phyloP scores from a whole-genome alignment of 2,888 invertebrate species.

The Pseudococcus longispinus region DNA sequence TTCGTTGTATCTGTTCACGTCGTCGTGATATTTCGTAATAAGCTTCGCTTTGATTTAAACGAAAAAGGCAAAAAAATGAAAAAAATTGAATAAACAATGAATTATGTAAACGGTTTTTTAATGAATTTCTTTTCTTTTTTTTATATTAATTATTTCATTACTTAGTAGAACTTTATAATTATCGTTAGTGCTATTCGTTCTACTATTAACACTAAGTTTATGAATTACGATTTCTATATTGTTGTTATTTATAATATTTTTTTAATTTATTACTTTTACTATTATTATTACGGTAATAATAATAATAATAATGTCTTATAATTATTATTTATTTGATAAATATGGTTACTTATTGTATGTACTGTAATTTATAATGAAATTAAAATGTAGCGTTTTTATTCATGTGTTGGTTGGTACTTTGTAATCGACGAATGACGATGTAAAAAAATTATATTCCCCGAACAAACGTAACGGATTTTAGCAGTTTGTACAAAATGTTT shows the following conservation, averaged over 20 bases:
- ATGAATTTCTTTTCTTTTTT: neutral
- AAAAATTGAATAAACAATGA: neutral
- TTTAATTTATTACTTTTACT: neutral
- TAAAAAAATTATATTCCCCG: neutral
- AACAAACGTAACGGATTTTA: constrained; percentile 14
- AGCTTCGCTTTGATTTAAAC: neutral
- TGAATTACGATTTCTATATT: constrained; percentile 8
- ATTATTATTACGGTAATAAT: constrained; percentile 12
- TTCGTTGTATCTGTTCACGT: neutral
- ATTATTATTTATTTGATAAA: constrained; percentile 9
- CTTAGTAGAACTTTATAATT: neutral
- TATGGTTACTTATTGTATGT: constrained; percentile 13
- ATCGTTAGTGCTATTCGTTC: constrained; percentile 4
- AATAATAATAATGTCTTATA: neutral
- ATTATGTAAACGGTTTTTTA: neutral
- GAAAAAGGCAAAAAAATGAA: neutral
- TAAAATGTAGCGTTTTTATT: constrained; percentile 7
- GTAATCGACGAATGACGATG: constrained; percentile 12
- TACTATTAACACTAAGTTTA: constrained; percentile 15
- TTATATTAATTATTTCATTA: neutral
- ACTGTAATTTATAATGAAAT: constrained; percentile 13
- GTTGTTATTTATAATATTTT: constrained; percentile 22
- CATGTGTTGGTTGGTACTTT: constrained; percentile 12
- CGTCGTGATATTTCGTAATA: neutral
- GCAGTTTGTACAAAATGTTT: constrained; percentile 18